phyloP scores from a whole-genome alignment of 2,888 invertebrate genomes.

The Andrena praecox region DNA sequence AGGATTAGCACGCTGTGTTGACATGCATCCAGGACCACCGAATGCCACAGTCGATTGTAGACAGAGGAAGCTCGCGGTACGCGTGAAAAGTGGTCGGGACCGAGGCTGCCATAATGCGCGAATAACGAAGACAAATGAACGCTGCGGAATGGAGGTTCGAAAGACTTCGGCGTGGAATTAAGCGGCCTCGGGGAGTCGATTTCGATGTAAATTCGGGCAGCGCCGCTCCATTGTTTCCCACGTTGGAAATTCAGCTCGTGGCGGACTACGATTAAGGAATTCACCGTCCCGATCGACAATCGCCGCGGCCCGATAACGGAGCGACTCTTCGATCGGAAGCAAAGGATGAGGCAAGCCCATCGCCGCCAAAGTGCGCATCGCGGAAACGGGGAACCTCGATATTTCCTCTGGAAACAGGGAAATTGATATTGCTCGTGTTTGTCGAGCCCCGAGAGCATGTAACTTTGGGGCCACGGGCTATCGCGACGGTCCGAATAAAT shows the following conservation, averaged over 20 bases:
- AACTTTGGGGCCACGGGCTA: constrained; percentile 4
- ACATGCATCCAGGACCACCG: background rate
- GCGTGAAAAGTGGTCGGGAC: constrained; percentile 13
- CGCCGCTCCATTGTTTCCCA: constrained; percentile 29
- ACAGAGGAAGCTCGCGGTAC: background rate
- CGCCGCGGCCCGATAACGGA: background rate
- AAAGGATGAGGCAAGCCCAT: background rate
- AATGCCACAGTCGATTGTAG: background rate
- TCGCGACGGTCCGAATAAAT: background rate
- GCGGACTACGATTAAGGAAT: constrained; percentile 33
- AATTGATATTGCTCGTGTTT: constrained; percentile 18
- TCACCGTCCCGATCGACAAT: constrained; percentile 19
- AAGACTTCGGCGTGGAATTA: constrained; percentile 39
- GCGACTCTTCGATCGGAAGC: constrained; percentile 11
- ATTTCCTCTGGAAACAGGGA: constrained; percentile 8
- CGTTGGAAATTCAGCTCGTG: constrained; percentile 9
- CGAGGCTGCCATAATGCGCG: constrained; percentile 44
- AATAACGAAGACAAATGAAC: constrained; percentile 65
- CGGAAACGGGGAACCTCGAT: background rate
- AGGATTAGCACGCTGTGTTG: background rate
- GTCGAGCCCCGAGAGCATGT: background rate
- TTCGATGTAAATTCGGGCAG: constrained; percentile 47
- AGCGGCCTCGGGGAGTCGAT: constrained; percentile 39
- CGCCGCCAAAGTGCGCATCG: constrained; percentile 3
- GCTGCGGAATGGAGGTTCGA: constrained; percentile 5